Base-by-base conservation (phyloP, 2,888 invertebrate genomes). In the Epirrita christyi region DNA sequence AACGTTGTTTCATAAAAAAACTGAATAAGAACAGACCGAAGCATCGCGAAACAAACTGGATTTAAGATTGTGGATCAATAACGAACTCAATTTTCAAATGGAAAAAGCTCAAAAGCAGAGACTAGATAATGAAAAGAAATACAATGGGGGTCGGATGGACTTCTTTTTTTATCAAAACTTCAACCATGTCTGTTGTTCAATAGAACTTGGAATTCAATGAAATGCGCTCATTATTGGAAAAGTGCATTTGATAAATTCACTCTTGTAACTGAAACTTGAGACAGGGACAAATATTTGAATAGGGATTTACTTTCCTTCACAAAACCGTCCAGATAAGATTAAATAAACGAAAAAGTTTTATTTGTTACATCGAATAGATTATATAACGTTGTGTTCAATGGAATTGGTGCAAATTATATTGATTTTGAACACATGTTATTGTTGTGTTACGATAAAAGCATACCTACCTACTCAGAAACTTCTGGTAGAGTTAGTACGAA, bases 161-260 rank as follows among this genome's bases (percentile, higher is more conserved):
- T 57, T 52, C 55, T 68, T 72, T 69, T 70, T 36, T 67, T 71
- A 66, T 66, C 47, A 66, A 76, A 77, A 73, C 71, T 72, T 71
- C 56, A 71, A 68, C 68, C 68, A 72, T 70, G 63, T 68, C 64
- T 49, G 65, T 57, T 52, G 54, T 62, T 72, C 71, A 72, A 76
- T 75, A 70, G 70, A 63, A 70, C 70, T 73, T 66, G 66, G 69
- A 70, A 73, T 75, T 76, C 70, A 75, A 74, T 71, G 61, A 75
- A 74, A 73, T 71, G 66, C 66, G 64, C 68, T 76, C 70, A 74
- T 74, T 76, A 75, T 67, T 63, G 64, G 65, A 67, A 71, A 66
- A 70, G 64, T 66, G 67, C 65, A 66, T 66, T 73, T 68, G 66
- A 71, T 66, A 68, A 63, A 70, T 71, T 68, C 56, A 69, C 60